Evolutionary conservation across 2,888 invertebrate species (phyloP), one percentile per base, ranked within the genome.

Genomic region (Cephus pulcher): DNA sequence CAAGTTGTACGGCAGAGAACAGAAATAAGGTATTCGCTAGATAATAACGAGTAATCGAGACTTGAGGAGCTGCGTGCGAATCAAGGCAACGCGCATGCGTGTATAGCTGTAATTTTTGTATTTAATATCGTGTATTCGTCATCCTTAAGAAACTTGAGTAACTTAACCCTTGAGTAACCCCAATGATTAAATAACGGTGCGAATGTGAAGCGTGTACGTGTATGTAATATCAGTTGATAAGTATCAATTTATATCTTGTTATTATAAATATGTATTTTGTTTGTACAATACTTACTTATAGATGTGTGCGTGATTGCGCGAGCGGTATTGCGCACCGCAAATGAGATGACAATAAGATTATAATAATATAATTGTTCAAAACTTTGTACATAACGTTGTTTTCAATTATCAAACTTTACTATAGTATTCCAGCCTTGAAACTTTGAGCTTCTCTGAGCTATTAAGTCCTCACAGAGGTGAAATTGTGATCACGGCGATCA

Each of bases 181-280:
- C 75, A 76, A 79, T 69, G 80, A 82, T 81, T 83, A 40, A 40
- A 15, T 40, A 86, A 87, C 83, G 83, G 88, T 88, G 89, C 88
- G 90, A 88, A 87, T 85, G 88, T 86, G 85, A 88, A 76, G 84
- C 79, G 76, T 78, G 85, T 83, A 81, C 82, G 86, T 88, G 89
- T 90, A 88, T 87, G 84, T 86, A 86, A 83, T 86, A 85, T 84
- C 83, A 84, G 86, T 85, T 79, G 73, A 73, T 86, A 87, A 86
- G 88, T 82, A 86, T 35, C 35, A 83, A 88, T 88, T 88, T 88
- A 87, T 89, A 88, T 85, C 86, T 89, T 90, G 89, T 90, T 91
- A 89, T 85, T 88, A 86, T 88, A 87, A 87, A 88, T 88, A 89
- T 88, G 85, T 88, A 88, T 86, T 40, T 84, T 88, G 88, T 87